Evolutionary conservation across 2,888 invertebrate genomes (phyloP).

Genomic region (Nesidiocoris tenuis): DNA sequence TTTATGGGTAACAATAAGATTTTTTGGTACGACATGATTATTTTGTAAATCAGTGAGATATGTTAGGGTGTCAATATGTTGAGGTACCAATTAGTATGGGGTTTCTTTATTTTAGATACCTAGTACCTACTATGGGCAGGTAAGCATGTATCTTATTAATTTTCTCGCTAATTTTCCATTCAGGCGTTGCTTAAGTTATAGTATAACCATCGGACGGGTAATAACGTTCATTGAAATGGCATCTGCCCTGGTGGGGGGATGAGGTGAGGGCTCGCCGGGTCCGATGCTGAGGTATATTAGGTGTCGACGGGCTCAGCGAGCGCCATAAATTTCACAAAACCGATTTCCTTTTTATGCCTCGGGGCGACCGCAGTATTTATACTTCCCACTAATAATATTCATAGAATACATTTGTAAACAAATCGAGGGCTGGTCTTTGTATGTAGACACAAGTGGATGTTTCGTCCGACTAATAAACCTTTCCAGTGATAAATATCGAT

Average conservation of each 20-base stretch:
- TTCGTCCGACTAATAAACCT: constrained; percentile 37
- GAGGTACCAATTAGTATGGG: too few relatives aligned
- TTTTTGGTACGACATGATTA: too few relatives aligned
- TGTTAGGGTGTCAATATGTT: too few relatives aligned
- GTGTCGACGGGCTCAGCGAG: constrained; percentile 32
- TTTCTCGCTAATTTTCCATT: not conserved
- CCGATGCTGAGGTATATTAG: not conserved
- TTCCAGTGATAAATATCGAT: constrained; percentile 23
- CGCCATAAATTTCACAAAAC: constrained; percentile 30
- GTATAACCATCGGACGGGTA: too few relatives aligned
- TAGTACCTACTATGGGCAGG: too few relatives aligned
- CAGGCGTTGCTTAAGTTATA: too few relatives aligned
- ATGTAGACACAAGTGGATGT: constrained; percentile 39
- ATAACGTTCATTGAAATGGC: too few relatives aligned
- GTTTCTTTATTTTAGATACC: too few relatives aligned
- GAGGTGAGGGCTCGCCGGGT: not conserved
- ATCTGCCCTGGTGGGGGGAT: not conserved
- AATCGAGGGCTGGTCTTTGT: constrained; percentile 16
- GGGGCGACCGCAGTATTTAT: constrained; percentile 37
- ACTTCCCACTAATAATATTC: constrained; percentile 40
- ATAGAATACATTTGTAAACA: constrained; percentile 44
- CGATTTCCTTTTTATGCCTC: constrained; percentile 33
- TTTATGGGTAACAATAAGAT: too few relatives aligned
- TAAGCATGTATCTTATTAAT: not conserved
- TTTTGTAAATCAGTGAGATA: too few relatives aligned